Evolutionary conservation across 2,888 invertebrate species (phyloP).

Genomic region (Melipona bicolor): DNA sequence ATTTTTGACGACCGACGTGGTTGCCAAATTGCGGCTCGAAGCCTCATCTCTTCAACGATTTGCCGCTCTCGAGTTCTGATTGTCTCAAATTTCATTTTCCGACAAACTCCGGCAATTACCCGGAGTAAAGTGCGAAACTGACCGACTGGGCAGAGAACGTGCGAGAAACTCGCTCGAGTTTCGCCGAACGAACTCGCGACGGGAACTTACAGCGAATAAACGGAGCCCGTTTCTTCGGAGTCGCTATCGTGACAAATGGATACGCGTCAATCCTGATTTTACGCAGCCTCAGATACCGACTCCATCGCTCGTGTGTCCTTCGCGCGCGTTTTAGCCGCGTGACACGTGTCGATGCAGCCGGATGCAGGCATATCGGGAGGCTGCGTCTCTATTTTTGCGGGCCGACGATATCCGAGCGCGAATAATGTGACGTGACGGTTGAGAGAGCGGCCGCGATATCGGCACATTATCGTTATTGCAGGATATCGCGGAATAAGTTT

Average conservation of each 20-base stretch:
- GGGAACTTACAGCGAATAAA: not conserved
- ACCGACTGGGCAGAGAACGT: not conserved
- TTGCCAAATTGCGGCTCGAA: too few species aligned
- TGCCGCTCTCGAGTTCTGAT: too few species aligned
- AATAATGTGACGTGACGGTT: constrained; percentile 52
- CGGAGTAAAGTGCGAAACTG: not conserved
- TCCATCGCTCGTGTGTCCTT: constrained; percentile 37
- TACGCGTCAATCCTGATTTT: constrained; percentile 49
- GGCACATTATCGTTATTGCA: constrained; percentile 62
- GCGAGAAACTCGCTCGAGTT: not conserved
- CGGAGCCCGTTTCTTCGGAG: not conserved
- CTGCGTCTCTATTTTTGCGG: constrained; percentile 45
- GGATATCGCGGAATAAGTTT: constrained; percentile 63
- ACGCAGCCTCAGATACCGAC: not conserved
- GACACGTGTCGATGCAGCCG: constrained; percentile 30
- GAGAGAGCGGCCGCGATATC: constrained; percentile 35
- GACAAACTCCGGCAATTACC: not conserved
- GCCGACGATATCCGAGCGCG: constrained; percentile 50
- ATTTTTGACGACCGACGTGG: too few species aligned
- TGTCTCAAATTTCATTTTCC: too few species aligned
- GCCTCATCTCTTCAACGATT: too few species aligned
- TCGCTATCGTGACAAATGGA: constrained; percentile 22
- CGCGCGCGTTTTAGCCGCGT: constrained; percentile 11
- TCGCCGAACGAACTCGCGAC: not conserved
- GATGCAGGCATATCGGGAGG: constrained; percentile 36